phyloP scores from a whole-genome alignment of 2,797 vertebrate species.

The Muscicapa striata region DNA sequence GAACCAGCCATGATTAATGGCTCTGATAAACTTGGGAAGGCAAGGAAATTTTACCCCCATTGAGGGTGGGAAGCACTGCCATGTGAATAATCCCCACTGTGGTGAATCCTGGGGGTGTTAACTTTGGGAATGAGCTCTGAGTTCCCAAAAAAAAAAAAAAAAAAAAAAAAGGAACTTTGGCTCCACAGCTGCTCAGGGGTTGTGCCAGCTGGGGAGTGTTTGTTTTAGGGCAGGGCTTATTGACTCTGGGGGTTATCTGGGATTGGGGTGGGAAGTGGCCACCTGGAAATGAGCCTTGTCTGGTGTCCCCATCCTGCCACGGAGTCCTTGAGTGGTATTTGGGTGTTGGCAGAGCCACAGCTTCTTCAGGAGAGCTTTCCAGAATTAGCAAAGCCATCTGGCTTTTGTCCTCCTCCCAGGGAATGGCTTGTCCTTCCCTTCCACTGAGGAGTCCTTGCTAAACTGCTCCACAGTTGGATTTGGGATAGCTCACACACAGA shows the following conservation, averaged over 20 bases:
- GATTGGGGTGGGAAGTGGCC: neutral
- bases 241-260: neutral
- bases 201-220: neutral
- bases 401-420: constrained; percentile 24
- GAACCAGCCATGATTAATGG: neutral
- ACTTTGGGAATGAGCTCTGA: neutral
- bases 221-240: neutral
- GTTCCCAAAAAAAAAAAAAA: neutral
- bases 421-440: neutral
- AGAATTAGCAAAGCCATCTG: constrained; percentile 58
- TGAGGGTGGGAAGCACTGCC: neutral
- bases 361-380: constrained; percentile 4
- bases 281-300: neutral
- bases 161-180: neutral
- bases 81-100: neutral
- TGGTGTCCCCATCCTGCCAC: neutral
- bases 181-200: neutral
- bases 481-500: neutral
- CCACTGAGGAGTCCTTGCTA: neutral
- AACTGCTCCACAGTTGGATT: neutral
- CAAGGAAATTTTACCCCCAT: neutral
- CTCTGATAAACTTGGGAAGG: neutral
- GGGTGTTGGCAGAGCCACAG: constrained; percentile 3
- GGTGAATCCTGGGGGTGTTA: neutral
- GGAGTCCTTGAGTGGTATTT: neutral